Conservation (phyloP, 2,113 vertebrate species). For the Arizona elegans region DNA sequence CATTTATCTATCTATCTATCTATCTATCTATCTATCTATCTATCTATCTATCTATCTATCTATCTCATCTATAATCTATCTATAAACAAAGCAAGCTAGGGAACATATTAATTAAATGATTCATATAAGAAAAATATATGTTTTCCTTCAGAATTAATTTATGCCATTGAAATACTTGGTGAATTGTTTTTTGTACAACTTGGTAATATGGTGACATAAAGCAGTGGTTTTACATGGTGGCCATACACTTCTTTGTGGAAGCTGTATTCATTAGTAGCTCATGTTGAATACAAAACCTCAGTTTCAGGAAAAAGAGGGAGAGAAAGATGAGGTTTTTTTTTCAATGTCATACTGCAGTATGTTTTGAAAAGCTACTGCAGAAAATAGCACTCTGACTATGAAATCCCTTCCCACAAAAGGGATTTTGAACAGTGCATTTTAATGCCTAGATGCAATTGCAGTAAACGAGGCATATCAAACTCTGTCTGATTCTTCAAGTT, state of each 20-base stretch:
- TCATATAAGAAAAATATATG: not conserved
- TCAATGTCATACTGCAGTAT: conserved; percentile 5
- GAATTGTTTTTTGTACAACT: not conserved
- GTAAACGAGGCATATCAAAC: not conserved
- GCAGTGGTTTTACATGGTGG: conserved; percentile 8
- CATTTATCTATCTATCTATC: not conserved
- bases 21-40: not conserved
- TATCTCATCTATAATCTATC: not conserved
- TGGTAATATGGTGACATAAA: conserved; percentile 1
- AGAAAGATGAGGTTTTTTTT: not conserved
- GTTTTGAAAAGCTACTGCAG: conserved; percentile 1
- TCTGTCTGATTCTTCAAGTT: not conserved
- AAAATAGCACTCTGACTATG: conserved; percentile 25
- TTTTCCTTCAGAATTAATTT: not conserved
- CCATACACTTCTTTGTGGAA: conserved; percentile 19
- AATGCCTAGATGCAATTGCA: accelerated
- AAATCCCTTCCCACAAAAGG: not conserved
- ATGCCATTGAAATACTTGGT: not conserved
- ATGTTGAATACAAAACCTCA: not conserved
- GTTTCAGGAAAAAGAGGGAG: accelerated
- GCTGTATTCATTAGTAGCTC: conserved; percentile 24
- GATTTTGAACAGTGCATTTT: not conserved
- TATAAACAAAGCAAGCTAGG: not conserved
- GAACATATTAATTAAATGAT: conserved; percentile 13
- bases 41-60: not conserved